These are phyloP conservation scores for Acropternis orthonyx DNA, from an alignment of 2,797 vertebrate genomes.

Conservation along the genomic window DNA sequence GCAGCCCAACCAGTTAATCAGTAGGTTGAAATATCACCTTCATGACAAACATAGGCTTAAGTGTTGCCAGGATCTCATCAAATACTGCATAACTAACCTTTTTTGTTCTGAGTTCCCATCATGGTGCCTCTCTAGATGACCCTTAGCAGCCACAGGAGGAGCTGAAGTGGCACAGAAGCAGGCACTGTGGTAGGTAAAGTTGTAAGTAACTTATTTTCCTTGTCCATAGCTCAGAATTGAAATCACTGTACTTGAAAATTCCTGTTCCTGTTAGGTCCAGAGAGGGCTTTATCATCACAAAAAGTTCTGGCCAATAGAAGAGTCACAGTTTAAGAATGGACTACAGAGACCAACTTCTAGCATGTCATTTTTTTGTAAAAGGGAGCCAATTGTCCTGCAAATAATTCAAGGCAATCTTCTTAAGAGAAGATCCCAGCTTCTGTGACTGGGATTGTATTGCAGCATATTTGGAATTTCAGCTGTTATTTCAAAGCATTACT, in stretches of 20 bases:
- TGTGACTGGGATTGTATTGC: background rate
- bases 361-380: background rate
- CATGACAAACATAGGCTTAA: background rate
- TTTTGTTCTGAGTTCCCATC: background rate
- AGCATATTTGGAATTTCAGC: background rate
- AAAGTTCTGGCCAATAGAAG: background rate
- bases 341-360: background rate
- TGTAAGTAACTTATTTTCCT: background rate
- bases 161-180: background rate
- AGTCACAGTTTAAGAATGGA: background rate
- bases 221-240: background rate
- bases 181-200: background rate
- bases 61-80: background rate
- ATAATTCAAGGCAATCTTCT: background rate
- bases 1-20: background rate
- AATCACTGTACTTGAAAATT: background rate
- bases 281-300: background rate
- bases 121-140: background rate
- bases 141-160: background rate
- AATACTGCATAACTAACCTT: background rate
- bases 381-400: background rate
- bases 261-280: background rate
- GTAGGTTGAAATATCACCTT: background rate
- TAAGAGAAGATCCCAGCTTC: background rate
- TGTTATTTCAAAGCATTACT: background rate